A percentile compares a stretch with the other conserved stretches of the same genome.
These are phyloP conservation scores for Iphiclides podalirius DNA, from an alignment of 2,888 invertebrate species.

Conservation along the genomic window DNA sequence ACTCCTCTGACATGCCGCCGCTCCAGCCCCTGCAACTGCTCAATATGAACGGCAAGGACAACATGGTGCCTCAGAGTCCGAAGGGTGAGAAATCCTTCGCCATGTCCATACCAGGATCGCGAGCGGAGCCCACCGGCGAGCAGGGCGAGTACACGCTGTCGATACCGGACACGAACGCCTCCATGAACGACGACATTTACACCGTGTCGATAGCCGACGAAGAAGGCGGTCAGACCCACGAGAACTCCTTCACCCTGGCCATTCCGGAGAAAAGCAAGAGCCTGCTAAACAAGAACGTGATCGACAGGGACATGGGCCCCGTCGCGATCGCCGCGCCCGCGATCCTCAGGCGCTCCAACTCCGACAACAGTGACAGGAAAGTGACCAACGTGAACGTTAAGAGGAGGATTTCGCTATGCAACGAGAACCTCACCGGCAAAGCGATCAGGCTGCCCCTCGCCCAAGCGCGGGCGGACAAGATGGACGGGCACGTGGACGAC, in stretches of 20 bases:
- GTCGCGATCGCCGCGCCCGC: slow-evolving; percentile 65
- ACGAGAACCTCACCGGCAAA: slow-evolving; percentile 58
- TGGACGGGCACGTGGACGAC: slow-evolving; percentile 43
- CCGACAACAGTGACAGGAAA: slow-evolving; percentile 70
- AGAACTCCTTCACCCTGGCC: slow-evolving; percentile 67
- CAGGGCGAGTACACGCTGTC: slow-evolving; percentile 74
- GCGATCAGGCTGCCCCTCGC: slow-evolving; percentile 41
- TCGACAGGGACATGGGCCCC: slow-evolving; percentile 55
- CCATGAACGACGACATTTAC: slow-evolving; percentile 76
- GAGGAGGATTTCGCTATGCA: slow-evolving; percentile 67
- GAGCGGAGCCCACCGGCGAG: slow-evolving; percentile 73
- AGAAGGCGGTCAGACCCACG: slow-evolving; percentile 58
- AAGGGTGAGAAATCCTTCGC: slow-evolving; percentile 63
- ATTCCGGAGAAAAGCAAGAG: slow-evolving; percentile 74
- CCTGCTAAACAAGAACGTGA: slow-evolving; percentile 58
- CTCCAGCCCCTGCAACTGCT: slow-evolving; percentile 59
- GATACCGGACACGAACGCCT: slow-evolving; percentile 73
- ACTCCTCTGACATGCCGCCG: slow-evolving; percentile 63
- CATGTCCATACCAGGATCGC: slow-evolving; percentile 66
- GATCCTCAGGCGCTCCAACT: slow-evolving; percentile 70
- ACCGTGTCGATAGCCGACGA: slow-evolving; percentile 76
- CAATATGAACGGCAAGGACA: slow-evolving; percentile 58
- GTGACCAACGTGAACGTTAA: slow-evolving; percentile 54
- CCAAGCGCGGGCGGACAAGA: slow-evolving; percentile 39
- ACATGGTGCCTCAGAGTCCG: slow-evolving; percentile 46